Evolutionary conservation across 2,797 vertebrate species (phyloP).

Genomic region (Stomatorhinus walkeri): DNA sequence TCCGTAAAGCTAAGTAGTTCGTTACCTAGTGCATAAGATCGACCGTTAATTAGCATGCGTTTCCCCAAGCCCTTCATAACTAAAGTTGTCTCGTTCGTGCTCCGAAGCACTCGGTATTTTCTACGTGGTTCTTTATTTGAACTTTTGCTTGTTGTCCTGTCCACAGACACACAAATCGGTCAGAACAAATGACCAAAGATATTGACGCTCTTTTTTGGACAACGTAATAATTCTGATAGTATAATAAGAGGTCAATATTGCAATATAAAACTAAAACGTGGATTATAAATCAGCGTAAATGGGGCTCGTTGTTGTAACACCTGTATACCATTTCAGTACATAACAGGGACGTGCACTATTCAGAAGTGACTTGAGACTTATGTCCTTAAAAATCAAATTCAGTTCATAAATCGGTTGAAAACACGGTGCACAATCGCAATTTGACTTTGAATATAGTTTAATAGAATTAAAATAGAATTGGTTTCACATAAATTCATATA

Average conservation of each 20-base stretch:
- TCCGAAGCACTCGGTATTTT: neutral
- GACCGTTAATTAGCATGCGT: neutral
- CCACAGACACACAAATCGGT: neutral
- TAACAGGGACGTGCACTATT: no score
- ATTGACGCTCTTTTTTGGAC: neutral
- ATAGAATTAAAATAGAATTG: no score
- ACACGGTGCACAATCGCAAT: no score
- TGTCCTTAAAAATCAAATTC: no score
- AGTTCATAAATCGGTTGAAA: no score
- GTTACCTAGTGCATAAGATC: neutral
- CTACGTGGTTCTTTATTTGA: neutral
- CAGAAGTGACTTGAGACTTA: no score
- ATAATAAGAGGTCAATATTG: neutral
- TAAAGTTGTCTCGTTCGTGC: neutral
- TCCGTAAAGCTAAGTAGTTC: neutral
- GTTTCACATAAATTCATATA: no score
- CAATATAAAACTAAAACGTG: no score
- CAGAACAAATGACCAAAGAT: neutral
- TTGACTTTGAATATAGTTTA: no score
- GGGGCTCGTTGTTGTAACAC: no score
- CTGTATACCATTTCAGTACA: no score
- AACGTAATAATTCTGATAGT: neutral
- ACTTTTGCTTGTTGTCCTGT: neutral
- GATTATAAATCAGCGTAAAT: no score
- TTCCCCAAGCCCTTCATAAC: neutral